These are phyloP conservation scores for Zaprionus bogoriensis DNA, from an alignment of 2,888 invertebrate species.

Conservation along the genomic window DNA sequence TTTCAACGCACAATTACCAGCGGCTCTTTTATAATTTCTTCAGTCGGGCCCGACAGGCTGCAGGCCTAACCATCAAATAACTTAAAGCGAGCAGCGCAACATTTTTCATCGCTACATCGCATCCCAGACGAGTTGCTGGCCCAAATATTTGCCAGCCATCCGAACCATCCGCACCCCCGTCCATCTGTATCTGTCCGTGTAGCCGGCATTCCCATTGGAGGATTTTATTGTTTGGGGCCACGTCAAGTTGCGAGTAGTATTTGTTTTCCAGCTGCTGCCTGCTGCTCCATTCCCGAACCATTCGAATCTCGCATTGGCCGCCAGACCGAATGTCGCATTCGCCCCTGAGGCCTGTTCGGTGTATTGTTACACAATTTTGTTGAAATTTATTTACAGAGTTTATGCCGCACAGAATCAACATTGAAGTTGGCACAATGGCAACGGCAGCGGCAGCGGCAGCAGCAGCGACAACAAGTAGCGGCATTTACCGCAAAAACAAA, in stretches of 20 bases:
- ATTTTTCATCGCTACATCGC: too few species aligned
- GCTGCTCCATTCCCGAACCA: not conserved
- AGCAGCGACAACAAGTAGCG: conserved; percentile 14
- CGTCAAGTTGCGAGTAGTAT: conserved; percentile 51
- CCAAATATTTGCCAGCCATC: conserved; percentile 20
- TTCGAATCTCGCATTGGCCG: conserved; percentile 8
- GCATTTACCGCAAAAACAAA: conserved; percentile 25
- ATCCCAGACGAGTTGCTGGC: conserved; percentile 10
- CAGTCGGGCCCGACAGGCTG: conserved; percentile 17
- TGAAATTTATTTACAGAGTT: conserved; percentile 79
- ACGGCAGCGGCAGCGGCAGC: conserved; percentile 14
- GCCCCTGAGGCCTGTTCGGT: conserved; percentile 70
- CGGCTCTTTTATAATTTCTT: conserved; percentile 76
- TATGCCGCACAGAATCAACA: conserved; percentile 74
- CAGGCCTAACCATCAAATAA: conserved; percentile 27
- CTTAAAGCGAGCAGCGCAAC: conserved; percentile 28
- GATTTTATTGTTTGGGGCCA: conserved; percentile 42
- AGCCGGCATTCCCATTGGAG: conserved; percentile 15
- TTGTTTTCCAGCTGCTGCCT: conserved; percentile 7
- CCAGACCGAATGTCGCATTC: conserved; percentile 32
- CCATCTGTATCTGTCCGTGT: not conserved
- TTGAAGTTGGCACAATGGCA: conserved; percentile 67
- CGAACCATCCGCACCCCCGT: not conserved
- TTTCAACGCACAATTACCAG: conserved; percentile 73
- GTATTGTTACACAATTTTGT: conserved; percentile 78